Percentiles rank a stretch among this genome's conserved stretches.
phyloP scores from a whole-genome alignment of 2,113 vertebrate species.

The Podilymbus podiceps region DNA sequence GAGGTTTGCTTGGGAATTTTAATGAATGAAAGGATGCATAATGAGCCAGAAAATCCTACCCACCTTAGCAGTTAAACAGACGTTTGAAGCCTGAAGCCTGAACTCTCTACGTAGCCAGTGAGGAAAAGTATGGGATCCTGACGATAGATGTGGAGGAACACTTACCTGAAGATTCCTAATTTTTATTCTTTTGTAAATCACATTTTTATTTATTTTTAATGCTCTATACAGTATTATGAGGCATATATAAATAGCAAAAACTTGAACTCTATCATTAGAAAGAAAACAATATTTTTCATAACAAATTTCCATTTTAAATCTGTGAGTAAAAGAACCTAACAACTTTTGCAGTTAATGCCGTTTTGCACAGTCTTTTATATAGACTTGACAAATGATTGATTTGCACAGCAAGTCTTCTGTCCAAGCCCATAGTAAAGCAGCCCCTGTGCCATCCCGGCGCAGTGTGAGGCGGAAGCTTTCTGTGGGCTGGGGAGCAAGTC shows the following conservation, averaged over 20 bases:
- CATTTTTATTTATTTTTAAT: background rate
- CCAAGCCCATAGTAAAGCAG: background rate
- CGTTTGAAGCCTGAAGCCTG: background rate
- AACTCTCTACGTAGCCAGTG: background rate
- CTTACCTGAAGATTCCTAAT: background rate
- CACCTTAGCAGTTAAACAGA: background rate
- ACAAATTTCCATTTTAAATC: background rate
- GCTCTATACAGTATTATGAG: background rate
- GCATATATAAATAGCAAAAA: background rate
- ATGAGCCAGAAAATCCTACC: background rate
- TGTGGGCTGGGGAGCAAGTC: background rate
- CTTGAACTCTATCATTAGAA: accelerated
- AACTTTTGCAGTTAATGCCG: background rate
- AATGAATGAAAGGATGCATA: background rate
- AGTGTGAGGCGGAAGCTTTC: accelerated
- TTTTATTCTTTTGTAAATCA: background rate
- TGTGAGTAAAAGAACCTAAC: background rate
- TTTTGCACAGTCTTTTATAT: background rate
- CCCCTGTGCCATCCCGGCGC: accelerated
- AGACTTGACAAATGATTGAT: accelerated
- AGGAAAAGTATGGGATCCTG: background rate
- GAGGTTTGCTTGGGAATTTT: background rate
- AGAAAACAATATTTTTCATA: background rate
- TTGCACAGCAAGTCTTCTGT: accelerated
- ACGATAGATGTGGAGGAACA: background rate